Base-by-base conservation (phyloP, 2,888 invertebrate species). In the Sinelater perroti region DNA sequence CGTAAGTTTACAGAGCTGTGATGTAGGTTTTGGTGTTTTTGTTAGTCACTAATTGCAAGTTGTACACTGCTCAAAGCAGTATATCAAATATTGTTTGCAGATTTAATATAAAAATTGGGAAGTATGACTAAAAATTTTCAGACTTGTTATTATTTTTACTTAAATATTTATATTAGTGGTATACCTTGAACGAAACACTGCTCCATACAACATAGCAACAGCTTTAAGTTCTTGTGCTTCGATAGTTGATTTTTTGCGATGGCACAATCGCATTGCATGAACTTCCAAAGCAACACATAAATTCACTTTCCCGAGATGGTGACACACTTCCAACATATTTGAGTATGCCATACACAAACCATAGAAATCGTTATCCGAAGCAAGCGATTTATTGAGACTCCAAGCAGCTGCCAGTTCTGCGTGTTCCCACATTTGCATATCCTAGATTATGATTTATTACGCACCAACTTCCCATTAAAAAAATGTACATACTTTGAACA, bases 381-480 rank as follows among this genome's bases (percentile, higher is more conserved):
- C 71, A 8, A 84, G 64, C 0, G 84, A 83, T 56, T 80, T 80
- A 46, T 79, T 81, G 33, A 86, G 70, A 14, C 82, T 78, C 83
- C 85, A 83, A 52, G 83, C 77, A 0, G 86, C 85, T 2, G 85
- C 83, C 46, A 86, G 68, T 40, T 78, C 78, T 0, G 85, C 84
- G 42, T 82, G 81, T 7, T 74, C 66, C 67, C 74, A 75, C 71
- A 76, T 73, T 2, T 71, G 65, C 61, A 72, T 74, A 1, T 62
- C 59, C 74, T 74, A 44, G 6, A 35, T 7, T 35, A 16, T 16
- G 8, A 10, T 35, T 2, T 16, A 16, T 35, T n/a, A n/a, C n/a
- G n/a, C n/a, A n/a, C n/a, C n/a, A n/a, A n/a, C n/a, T n/a, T n/a
- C n/a, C n/a, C n/a, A n/a, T n/a, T n/a, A n/a, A n/a, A n/a, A n/a